These are phyloP conservation scores for Agapetus fuscipes DNA, from an alignment of 2,888 invertebrate species.

Conservation along the genomic window DNA sequence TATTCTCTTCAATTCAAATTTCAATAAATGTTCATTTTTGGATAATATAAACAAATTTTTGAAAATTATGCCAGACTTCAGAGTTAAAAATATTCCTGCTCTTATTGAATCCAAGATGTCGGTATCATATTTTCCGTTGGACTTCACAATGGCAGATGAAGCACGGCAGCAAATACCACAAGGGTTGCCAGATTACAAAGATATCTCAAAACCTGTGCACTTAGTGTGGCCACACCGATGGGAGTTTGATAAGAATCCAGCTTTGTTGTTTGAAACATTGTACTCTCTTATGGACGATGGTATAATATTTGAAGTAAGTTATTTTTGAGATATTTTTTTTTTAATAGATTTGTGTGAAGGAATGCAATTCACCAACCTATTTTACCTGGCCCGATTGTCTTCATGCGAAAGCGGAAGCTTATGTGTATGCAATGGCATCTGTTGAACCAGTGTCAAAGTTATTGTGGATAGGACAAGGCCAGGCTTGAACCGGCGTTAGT, in stretches of 20 bases:
- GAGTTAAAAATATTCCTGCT: slow-evolving; percentile 44
- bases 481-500: too few relatives aligned
- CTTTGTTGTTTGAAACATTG: slow-evolving; percentile 48
- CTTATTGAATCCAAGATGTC: slow-evolving; percentile 48
- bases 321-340: too few relatives aligned
- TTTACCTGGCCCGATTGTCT: too few relatives aligned
- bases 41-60: slow-evolving; percentile 48
- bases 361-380: too few relatives aligned
- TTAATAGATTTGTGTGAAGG: too few relatives aligned
- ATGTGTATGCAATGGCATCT: too few relatives aligned
- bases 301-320: slow-evolving; percentile 41
- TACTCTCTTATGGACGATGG: slow-evolving; percentile 40
- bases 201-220: slow-evolving; percentile 31
- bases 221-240: slow-evolving; percentile 70
- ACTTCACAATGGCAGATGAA: slow-evolving; percentile 26
- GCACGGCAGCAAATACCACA: background rate
- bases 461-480: too few relatives aligned
- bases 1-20: slow-evolving; percentile 61
- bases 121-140: slow-evolving; percentile 54
- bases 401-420: too few relatives aligned
- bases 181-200: slow-evolving; percentile 1
- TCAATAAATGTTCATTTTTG: slow-evolving; percentile 58
- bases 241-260: slow-evolving; percentile 70
- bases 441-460: too few relatives aligned
- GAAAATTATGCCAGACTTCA: slow-evolving; percentile 55